Evolutionary conservation across 2,888 invertebrate genomes (phyloP), one percentile per base, ranked within the genome.

Genomic region (Troides oblongomaculatus): DNA sequence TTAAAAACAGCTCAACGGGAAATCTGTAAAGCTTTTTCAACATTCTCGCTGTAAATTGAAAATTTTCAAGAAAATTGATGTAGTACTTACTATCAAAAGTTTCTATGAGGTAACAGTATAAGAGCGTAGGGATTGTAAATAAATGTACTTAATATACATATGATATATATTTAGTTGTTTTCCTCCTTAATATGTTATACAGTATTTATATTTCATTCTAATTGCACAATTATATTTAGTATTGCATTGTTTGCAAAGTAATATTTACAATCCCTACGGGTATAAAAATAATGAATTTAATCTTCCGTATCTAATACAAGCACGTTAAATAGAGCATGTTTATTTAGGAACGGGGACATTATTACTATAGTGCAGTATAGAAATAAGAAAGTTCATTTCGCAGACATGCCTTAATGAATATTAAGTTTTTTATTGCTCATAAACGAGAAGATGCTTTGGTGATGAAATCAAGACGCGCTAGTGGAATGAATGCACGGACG

Each of bases 401-500:
- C 56, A 66, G 66, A 66, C 46, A 59, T 46, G n/a, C n/a, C 23
- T 36, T 59, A 56, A 65, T 58, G 64, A 69, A 69, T 69, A 69
- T 65, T 62, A 69, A 66, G 36, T 62, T 43, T 50, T 57, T 59
- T 57, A 30, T 39, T 66, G 53, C 62, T 70, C 50, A 66, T 70
- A 63, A 70, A 66, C 21, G 39, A 5, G 17, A 21, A 59, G 66
- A 70, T 21, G 59, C 67, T 64, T 63, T 59, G 60, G 46, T 53
- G 63, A 64, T 64, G 66, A 66, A 70, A 53, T 64, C 65, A 66
- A 66, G 56, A 60, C 66, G 64, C 60, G 56, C 23, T 63, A 70
- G 57, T 66, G 64, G 64, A 62, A 71, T 64, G 67, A 62, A 64
- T 62, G 69, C 62, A 62, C 64, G 61, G 61, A 70, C 61, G 70